Evolutionary conservation across 2,113 vertebrate genomes (phyloP).

Genomic region (Eulacestoma nigropectus): DNA sequence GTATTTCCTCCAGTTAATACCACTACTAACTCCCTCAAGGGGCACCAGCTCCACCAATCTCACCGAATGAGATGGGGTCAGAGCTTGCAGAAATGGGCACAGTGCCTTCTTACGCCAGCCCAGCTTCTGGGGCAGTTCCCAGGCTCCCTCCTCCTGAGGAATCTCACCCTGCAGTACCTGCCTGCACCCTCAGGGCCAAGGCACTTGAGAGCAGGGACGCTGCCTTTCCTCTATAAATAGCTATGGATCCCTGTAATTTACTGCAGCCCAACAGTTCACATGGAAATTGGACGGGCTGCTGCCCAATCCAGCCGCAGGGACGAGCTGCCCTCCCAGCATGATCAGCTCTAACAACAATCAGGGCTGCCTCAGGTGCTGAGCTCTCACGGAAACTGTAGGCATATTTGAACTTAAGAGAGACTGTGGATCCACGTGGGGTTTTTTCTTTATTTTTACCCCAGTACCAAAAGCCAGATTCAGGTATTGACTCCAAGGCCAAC

Average conservation of each 20-base stretch:
- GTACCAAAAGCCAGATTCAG: background rate
- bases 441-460: background rate
- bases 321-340: background rate
- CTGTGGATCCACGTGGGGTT: background rate
- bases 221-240: background rate
- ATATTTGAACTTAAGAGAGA: background rate
- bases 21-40: background rate
- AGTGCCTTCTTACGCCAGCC: fast-evolving
- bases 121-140: background rate
- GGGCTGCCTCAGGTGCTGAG: background rate
- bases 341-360: background rate
- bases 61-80: background rate
- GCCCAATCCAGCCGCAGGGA: background rate
- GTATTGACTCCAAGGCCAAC: background rate
- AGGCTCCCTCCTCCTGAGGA: background rate
- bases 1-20: slow-evolving; percentile 36
- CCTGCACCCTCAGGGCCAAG: background rate
- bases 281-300: background rate
- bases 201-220: background rate
- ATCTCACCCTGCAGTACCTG: background rate
- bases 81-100: background rate
- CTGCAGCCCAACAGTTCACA: background rate
- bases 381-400: fast-evolving
- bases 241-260: background rate
- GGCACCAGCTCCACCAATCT: background rate